phyloP scores from a whole-genome alignment of 1,140 invertebrate species.

The Geopemphigus sp. region DNA sequence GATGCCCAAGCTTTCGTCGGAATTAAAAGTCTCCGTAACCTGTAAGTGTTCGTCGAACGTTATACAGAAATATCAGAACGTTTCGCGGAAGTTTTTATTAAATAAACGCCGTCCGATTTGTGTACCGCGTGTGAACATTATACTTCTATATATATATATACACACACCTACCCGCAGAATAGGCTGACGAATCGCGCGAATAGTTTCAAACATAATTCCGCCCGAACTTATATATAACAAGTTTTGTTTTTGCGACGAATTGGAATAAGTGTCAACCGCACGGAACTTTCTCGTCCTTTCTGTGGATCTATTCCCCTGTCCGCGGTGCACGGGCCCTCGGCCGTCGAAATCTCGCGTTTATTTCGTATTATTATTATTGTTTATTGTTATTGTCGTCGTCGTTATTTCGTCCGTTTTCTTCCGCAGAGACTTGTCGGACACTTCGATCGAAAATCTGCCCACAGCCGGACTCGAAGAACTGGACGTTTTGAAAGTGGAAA shows the following conservation, averaged over 20 bases:
- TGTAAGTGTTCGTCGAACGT: slow-evolving; percentile 60
- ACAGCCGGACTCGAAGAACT: slow-evolving; percentile 69
- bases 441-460: slow-evolving; percentile 71
- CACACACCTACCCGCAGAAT: too few species aligned
- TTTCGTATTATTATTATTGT: too few species aligned
- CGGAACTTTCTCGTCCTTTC: slow-evolving; percentile 4
- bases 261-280: neutral
- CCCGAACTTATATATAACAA: slow-evolving; percentile 1
- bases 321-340: neutral
- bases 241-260: slow-evolving; percentile 7
- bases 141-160: too few species aligned
- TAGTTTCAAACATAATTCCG: slow-evolving; percentile 26
- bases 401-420: slow-evolving; percentile 41
- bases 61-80: neutral
- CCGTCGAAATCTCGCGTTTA: too few species aligned
- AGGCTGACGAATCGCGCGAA: neutral
- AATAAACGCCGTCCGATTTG: slow-evolving; percentile 21
- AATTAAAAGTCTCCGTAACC: slow-evolving; percentile 60
- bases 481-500: slow-evolving; percentile 68
- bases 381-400: neutral
- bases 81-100: slow-evolving; percentile 16
- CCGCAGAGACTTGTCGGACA: slow-evolving; percentile 70
- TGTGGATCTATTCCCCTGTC: neutral
- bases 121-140: neutral
- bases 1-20: slow-evolving; percentile 67